Conservation (phyloP, 2,113 vertebrate genomes). For the Megaleporinus macrocephalus region DNA sequence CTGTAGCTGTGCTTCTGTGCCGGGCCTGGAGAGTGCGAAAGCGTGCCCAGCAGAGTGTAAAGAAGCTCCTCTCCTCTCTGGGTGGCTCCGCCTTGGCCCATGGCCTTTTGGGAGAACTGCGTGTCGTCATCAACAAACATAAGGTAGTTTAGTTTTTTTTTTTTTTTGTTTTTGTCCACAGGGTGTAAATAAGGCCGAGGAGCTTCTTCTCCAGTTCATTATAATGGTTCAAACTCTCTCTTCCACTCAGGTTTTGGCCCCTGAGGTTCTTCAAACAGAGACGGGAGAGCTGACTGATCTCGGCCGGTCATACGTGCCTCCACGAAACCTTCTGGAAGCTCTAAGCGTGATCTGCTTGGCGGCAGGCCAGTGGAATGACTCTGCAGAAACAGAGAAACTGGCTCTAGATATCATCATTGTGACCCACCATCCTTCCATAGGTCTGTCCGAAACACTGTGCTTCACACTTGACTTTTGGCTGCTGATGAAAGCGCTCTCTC, state of each 20-base stretch:
- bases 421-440: constrained; percentile 91
- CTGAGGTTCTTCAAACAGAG: constrained; percentile 83
- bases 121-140: constrained; percentile 85
- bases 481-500: neutral
- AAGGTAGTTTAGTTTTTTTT: too few relatives aligned
- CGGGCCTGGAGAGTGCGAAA: constrained; percentile 88
- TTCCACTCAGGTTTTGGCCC: constrained; percentile 80
- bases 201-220: neutral
- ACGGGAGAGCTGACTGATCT: constrained; percentile 85
- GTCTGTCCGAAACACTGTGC: constrained; percentile 65
- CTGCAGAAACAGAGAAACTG: constrained; percentile 81
- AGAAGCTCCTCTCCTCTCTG: constrained; percentile 87
- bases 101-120: constrained; percentile 89
- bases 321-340: constrained; percentile 86
- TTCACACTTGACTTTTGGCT: neutral
- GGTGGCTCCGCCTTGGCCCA: constrained; percentile 86
- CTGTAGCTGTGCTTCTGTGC: constrained; percentile 83
- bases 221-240: neutral
- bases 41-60: constrained; percentile 86
- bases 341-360: constrained; percentile 84
- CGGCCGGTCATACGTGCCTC: constrained; percentile 81
- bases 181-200: neutral
- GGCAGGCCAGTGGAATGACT: constrained; percentile 81
- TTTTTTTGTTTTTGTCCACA: too few relatives aligned
- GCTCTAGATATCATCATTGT: constrained; percentile 88